phyloP scores from a whole-genome alignment of 2,797 vertebrate genomes.

The Astyanax mexicanus region DNA sequence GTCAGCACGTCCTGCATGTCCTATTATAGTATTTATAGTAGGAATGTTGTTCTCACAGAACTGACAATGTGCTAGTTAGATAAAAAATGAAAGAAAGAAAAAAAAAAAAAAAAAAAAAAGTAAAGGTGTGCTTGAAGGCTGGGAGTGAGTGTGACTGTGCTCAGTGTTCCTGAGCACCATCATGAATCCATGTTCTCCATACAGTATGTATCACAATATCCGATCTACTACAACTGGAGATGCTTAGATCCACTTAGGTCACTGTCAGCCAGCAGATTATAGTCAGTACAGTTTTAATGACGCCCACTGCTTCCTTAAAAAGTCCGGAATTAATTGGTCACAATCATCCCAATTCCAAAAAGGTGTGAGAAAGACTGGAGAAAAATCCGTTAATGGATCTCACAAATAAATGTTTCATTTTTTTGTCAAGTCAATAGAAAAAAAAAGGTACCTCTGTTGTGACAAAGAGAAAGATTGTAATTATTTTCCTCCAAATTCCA shows the following conservation, averaged over 20 bases:
- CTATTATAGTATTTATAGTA: background rate
- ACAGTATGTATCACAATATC: background rate
- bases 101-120: background rate
- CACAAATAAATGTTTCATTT: too few relatives aligned
- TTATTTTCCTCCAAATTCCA: background rate
- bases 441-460: background rate
- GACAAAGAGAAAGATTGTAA: background rate
- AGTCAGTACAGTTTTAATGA: background rate
- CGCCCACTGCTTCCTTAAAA: background rate
- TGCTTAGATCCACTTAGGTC: background rate
- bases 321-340: background rate
- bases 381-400: background rate
- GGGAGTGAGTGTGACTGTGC: background rate
- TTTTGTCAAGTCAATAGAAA: background rate
- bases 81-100: background rate
- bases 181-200: too few relatives aligned
- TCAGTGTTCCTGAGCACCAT: background rate
- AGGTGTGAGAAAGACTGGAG: background rate
- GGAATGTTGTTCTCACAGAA: background rate
- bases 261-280: background rate
- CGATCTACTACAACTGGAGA: background rate
- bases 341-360: background rate
- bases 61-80: background rate
- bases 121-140: constrained; percentile 1
- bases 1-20: background rate